Base-by-base conservation (phyloP, 2,113 vertebrate species). In the Mionectes macconnelli region DNA sequence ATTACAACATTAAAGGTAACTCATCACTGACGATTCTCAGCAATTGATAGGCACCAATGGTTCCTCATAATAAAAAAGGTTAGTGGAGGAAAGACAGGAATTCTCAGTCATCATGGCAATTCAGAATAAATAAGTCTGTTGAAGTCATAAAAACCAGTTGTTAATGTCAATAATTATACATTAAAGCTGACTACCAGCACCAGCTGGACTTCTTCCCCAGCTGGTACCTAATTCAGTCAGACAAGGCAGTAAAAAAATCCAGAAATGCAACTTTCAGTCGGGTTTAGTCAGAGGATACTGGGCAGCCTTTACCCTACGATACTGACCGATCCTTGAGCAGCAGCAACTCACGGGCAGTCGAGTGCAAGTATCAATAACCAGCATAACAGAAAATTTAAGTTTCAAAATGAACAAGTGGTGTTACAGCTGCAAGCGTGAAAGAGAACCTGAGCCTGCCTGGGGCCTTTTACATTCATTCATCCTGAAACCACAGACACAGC, bases 381-480 rank as follows among this genome's bases (percentile, higher is more conserved):
- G 53, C 55, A 7, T 1, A 18, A 24, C 7, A 44, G 50, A 80
- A 89, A 94, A 49, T 30, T 45, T 5, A 1, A 1, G 25, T 25
- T 76, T 67, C 42, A 66, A 62, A 80, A 49, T 4, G 4, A 91
- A 47, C 8, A 64, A 56, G 9, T 35, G 31, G 21, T 25, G 33
- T 62, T 23, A 31, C 52, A 68, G 69, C 69, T 35, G 4, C 0
- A 16, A 15, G 42, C 1, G 8, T 1, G 42, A 44, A 45, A 27
- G 17, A 74, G 49, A 82, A 53, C 4, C 3, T 1, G 5, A 64
- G 28, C 70, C 45, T 30, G 4, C 14, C 21, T 12, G 3, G 47
- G n/a, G 68, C 39, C 40, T 27, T 1, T 3, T 10, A 11, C 23
- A 19, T 16, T 35, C 28, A 8, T 12, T 62, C 0, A 1, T 20